Base-by-base conservation (phyloP, 2,797 vertebrate genomes). In the Ctenopoma kingsleyae region DNA sequence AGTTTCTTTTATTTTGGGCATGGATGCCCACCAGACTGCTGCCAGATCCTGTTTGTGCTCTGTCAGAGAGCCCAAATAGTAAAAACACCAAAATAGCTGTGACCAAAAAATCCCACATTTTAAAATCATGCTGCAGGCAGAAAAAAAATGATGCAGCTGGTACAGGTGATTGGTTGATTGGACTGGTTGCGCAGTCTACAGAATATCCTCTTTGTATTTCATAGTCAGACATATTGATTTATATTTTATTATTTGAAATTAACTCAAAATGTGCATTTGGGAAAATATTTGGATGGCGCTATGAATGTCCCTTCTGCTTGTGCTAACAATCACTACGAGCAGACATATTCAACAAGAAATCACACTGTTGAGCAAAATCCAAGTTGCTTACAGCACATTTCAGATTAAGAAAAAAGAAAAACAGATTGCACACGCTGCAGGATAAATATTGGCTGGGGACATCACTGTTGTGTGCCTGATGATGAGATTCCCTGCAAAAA, bases 361-460 rank as follows among this genome's bases (percentile, higher is more conserved):
- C 59, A n/a, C 41, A 32, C 7, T 77, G 71, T 61, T 67, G 32
- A 74, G 35, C 47, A 17, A 55, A 71, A 65, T 8, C 38, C 16
- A 61, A 75, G 76, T 56, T 82, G 43, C 78, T 81, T 49, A 50
- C 47, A 44, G 38, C 68, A 74, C 52, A 64, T 81, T 75, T 54
- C 27, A 68, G 55, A 82, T 76, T 35, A 52, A 44, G 13, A 62
- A 84, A 56, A 48, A 85, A 53, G 59, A 84, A 56, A 48, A 85
- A 53, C 57, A 16, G 72, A 81, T 89, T 90, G 84, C 83, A 66
- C 64, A 85, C 78, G 32, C 69, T 81, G 81, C 83, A 80, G 80
- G 76, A 80, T 82, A 87, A 82, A 89, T 83, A 82, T 83, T 83
- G 76, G 72, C 83, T 59, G 35, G 82, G 88, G 81, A 88, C 80